phyloP scores from a whole-genome alignment of 2,888 invertebrate species.

The Andrena camellia region DNA sequence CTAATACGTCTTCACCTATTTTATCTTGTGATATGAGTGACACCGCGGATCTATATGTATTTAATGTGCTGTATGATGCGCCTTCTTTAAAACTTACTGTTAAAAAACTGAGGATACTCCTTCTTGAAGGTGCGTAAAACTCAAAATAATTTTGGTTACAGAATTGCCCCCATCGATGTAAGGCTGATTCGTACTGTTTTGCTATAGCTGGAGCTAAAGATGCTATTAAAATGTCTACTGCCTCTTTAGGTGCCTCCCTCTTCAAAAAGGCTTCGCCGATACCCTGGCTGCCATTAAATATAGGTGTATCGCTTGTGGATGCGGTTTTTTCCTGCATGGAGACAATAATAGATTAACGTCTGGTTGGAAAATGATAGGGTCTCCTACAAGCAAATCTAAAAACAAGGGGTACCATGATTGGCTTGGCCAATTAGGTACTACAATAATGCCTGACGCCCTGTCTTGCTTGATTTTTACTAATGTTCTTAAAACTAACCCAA shows the following conservation, averaged over 20 bases:
- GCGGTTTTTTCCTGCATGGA: background rate
- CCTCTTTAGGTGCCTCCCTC: background rate
- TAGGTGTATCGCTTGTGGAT: background rate
- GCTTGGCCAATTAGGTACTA: background rate
- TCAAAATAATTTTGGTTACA: too few species aligned
- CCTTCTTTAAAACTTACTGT: background rate
- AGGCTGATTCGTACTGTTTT: too few species aligned
- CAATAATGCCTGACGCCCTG: constrained; percentile 1
- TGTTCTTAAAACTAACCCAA: background rate
- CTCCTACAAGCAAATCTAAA: background rate
- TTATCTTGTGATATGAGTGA: background rate
- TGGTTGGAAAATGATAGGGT: background rate
- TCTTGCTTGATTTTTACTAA: background rate
- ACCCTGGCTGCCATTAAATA: background rate
- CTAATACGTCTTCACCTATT: background rate
- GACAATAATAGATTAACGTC: background rate
- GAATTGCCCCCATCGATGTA: too few species aligned
- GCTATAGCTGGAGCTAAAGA: too few species aligned
- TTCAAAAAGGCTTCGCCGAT: background rate
- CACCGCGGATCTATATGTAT: background rate
- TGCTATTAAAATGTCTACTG: too few species aligned
- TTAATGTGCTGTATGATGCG: background rate
- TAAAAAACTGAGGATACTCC: background rate
- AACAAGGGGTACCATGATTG: background rate
- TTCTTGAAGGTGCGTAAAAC: too few species aligned